phyloP scores from a whole-genome alignment of 2,888 invertebrate species.

The Hololepta plana region DNA sequence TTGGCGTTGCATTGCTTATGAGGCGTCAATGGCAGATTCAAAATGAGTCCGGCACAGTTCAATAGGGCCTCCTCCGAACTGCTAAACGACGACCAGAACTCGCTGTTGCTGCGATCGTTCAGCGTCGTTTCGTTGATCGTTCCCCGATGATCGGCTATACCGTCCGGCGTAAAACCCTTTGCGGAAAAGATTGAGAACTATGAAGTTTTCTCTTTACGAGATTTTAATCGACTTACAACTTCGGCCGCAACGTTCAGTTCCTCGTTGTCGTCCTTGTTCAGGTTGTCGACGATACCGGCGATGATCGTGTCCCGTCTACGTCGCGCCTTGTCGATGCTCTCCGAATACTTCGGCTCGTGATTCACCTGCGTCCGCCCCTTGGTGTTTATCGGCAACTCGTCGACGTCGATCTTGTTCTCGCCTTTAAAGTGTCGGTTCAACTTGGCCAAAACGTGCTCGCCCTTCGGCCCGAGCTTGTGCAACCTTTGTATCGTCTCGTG shows the following conservation, averaged over 20 bases:
- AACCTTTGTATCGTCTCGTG: slow-evolving; percentile 38
- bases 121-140: slow-evolving; percentile 44
- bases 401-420: background rate
- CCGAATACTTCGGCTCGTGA: slow-evolving; percentile 18
- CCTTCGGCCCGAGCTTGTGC: slow-evolving; percentile 36
- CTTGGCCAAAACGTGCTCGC: slow-evolving; percentile 33
- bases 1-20: slow-evolving; percentile 33
- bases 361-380: slow-evolving; percentile 21
- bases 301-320: slow-evolving; percentile 17
- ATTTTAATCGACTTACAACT: slow-evolving; percentile 30
- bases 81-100: slow-evolving; percentile 67
- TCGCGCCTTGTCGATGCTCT: slow-evolving; percentile 26
- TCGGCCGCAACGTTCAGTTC: slow-evolving; percentile 41
- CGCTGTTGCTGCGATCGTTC: slow-evolving; percentile 56
- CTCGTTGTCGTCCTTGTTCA: slow-evolving; percentile 39
- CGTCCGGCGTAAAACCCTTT: slow-evolving; percentile 38
- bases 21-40: slow-evolving; percentile 52
- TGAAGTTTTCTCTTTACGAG: background rate
- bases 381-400: slow-evolving; percentile 16
- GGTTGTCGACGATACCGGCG: slow-evolving; percentile 21
- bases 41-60: slow-evolving; percentile 53
- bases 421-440: slow-evolving; percentile 28
- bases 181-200: slow-evolving; percentile 5
- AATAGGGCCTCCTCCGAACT: slow-evolving; percentile 60
- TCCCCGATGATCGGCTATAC: slow-evolving; percentile 41